phyloP scores from a whole-genome alignment of 1,140 invertebrate genomes.

The Drosophila burlai region DNA sequence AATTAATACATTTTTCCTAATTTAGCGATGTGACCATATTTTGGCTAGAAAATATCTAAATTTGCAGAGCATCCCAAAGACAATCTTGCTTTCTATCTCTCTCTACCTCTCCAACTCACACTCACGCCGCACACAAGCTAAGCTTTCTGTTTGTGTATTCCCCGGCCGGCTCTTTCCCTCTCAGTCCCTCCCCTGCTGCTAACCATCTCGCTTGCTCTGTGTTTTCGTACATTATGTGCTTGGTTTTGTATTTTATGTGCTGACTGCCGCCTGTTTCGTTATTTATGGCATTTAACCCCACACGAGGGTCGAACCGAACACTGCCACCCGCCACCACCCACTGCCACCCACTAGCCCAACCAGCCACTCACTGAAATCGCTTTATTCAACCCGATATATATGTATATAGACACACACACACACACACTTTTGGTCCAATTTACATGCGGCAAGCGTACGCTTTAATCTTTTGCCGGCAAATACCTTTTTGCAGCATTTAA shows the following conservation, averaged over 20 bases:
- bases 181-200: conserved; percentile 5
- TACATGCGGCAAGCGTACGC: conserved; percentile 32
- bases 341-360: conserved; percentile 33
- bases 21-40: background rate
- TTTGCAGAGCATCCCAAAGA: conserved; percentile 19
- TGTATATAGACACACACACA: background rate
- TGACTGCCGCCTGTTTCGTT: conserved; percentile 72
- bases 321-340: conserved; percentile 28
- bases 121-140: conserved; percentile 49
- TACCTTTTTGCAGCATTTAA: conserved; percentile 71
- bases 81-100: conserved; percentile 18
- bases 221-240: conserved; percentile 62
- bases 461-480: conserved; percentile 74
- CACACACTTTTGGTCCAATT: conserved; percentile 8
- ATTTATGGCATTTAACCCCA: conserved; percentile 80
- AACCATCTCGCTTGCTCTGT: conserved; percentile 16
- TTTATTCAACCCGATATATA: conserved; percentile 44
- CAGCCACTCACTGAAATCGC: conserved; percentile 66
- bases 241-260: conserved; percentile 67
- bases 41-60: conserved; percentile 17
- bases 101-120: conserved; percentile 19
- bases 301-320: conserved; percentile 29
- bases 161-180: conserved; percentile 60
- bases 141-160: conserved; percentile 52
- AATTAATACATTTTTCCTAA: background rate